phyloP scores from a whole-genome alignment of 2,113 vertebrate species.

The Lophius piscatorius region DNA sequence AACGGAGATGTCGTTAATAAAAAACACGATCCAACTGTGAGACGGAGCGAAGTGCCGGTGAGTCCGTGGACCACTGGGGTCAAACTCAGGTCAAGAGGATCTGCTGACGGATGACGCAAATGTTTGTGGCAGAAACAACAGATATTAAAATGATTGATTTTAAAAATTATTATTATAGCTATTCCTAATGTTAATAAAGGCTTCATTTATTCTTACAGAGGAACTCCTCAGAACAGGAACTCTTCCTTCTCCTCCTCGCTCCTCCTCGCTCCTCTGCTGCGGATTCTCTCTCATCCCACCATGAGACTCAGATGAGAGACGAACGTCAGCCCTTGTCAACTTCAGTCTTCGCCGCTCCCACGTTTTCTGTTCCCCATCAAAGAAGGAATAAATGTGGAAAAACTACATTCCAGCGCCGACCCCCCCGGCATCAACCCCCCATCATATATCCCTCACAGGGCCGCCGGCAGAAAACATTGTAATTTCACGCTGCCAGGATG shows the following conservation, averaged over 20 bases:
- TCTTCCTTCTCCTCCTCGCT: too few relatives aligned
- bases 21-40: too few relatives aligned
- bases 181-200: too few relatives aligned
- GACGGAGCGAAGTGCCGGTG: too few relatives aligned
- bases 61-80: too few relatives aligned
- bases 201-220: constrained; percentile 72
- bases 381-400: constrained; percentile 24
- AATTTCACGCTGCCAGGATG: constrained; percentile 60
- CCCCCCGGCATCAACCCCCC: constrained; percentile 14
- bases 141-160: too few relatives aligned
- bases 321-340: constrained; percentile 40
- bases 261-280: constrained; percentile 51
- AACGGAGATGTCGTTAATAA: too few relatives aligned
- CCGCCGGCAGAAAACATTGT: constrained; percentile 46
- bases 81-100: too few relatives aligned
- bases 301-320: constrained; percentile 35
- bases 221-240: constrained; percentile 53
- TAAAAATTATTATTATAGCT: too few relatives aligned
- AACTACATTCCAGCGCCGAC: constrained; percentile 19
- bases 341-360: constrained; percentile 13
- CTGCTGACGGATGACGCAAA: too few relatives aligned
- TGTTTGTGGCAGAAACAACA: too few relatives aligned
- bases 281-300: constrained; percentile 54
- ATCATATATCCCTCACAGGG: constrained; percentile 43
- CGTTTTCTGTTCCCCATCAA: constrained; percentile 32